Conservation (phyloP, 2,113 vertebrate genomes). For the Phrynosoma platyrhinos region DNA sequence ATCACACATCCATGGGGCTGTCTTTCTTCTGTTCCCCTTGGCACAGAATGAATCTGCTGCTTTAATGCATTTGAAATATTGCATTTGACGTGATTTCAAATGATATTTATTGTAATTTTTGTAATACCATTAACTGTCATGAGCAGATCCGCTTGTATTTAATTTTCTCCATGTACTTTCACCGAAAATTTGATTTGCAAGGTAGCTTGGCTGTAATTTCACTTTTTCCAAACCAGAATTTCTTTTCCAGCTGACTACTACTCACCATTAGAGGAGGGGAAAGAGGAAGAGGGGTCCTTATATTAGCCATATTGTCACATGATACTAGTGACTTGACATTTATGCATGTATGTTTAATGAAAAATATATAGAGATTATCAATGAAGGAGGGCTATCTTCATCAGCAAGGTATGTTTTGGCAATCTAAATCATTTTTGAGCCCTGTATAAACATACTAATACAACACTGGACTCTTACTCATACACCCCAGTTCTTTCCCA, state of each 20-base stretch:
- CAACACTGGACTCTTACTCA: too few species aligned
- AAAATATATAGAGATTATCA: not conserved
- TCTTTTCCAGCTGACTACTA: slow-evolving; percentile 25
- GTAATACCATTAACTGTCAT: slow-evolving; percentile 69
- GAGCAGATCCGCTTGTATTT: slow-evolving; percentile 66
- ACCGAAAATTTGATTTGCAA: slow-evolving; percentile 67
- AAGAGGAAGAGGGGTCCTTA: too few species aligned
- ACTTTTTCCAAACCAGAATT: slow-evolving; percentile 49
- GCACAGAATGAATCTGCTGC: slow-evolving; percentile 65
- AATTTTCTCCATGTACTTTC: slow-evolving; percentile 62
- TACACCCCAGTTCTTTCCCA: too few species aligned
- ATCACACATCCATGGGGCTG: slow-evolving; percentile 72
- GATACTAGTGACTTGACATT: not conserved
- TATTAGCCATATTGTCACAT: not conserved
- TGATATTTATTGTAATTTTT: slow-evolving; percentile 68
- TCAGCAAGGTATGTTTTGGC: too few species aligned
- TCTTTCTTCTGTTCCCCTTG: slow-evolving; percentile 61
- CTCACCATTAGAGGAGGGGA: slow-evolving; percentile 10
- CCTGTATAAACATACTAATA: not conserved
- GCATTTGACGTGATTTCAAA: slow-evolving; percentile 67
- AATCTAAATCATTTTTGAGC: not conserved
- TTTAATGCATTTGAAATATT: slow-evolving; percentile 69
- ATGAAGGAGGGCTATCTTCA: too few species aligned
- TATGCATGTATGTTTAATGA: not conserved
- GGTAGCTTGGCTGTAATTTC: slow-evolving; percentile 45